These are phyloP conservation scores for Saccostrea echinata DNA, from an alignment of 1,140 invertebrate genomes.

Conservation along the genomic window DNA sequence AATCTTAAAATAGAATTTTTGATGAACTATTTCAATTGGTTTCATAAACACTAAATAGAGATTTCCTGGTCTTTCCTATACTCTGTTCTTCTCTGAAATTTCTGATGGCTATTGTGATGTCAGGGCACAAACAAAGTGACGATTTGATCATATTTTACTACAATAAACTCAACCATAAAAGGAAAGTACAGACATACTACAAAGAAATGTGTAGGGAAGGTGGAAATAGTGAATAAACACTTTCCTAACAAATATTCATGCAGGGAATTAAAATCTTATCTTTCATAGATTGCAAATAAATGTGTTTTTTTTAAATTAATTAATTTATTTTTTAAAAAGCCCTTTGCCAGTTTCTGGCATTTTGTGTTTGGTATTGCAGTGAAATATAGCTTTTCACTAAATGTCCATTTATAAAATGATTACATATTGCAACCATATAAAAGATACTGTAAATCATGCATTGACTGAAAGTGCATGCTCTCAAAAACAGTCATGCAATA, in stretches of 20 bases:
- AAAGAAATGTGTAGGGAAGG: neutral
- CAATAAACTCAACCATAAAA: neutral
- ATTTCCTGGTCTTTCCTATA: neutral
- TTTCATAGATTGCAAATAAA: conserved; percentile 20
- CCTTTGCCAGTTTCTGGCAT: too few relatives aligned
- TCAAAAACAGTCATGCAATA: neutral
- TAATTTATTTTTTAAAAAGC: neutral
- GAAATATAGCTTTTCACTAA: neutral
- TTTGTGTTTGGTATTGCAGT: neutral
- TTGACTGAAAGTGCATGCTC: neutral
- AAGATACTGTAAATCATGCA: conserved; percentile 21
- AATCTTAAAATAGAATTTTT: too few relatives aligned
- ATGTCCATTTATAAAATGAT: too few relatives aligned
- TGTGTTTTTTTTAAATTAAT: neutral
- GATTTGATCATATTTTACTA: neutral
- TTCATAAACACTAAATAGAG: too few relatives aligned
- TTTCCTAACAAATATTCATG: neutral
- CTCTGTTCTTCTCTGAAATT: neutral
- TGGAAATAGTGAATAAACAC: neutral
- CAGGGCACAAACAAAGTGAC: neutral
- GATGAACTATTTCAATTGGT: too few relatives aligned
- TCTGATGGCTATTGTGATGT: neutral
- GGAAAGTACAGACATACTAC: neutral
- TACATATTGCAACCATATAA: conserved; percentile 16
- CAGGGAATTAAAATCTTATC: neutral